These are phyloP conservation scores for Phainopepla nitens DNA, from an alignment of 2,113 vertebrate species.

Conservation along the genomic window DNA sequence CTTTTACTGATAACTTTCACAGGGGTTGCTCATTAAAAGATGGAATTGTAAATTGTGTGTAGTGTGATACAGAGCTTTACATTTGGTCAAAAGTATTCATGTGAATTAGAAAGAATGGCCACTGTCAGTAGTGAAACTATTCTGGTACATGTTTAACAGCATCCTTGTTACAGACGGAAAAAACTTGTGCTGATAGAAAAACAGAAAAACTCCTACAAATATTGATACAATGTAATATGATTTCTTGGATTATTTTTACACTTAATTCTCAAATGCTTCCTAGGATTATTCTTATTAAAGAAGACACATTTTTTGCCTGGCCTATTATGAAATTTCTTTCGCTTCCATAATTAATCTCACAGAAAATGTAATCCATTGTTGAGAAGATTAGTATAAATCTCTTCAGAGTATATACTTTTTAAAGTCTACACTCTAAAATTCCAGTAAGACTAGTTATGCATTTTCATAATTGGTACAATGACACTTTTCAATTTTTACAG, in stretches of 20 bases:
- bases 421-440: background rate
- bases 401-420: background rate
- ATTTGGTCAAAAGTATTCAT: background rate
- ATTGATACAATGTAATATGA: background rate
- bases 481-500: background rate
- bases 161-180: background rate
- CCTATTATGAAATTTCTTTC: background rate
- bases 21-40: background rate
- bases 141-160: background rate
- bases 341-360: background rate
- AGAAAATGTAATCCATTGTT: background rate
- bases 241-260: background rate
- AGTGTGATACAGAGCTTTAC: background rate
- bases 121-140: background rate
- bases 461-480: background rate
- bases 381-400: background rate
- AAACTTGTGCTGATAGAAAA: background rate
- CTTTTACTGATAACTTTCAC: background rate
- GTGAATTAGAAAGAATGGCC: background rate
- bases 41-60: fast-evolving
- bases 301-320: background rate
- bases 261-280: background rate
- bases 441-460: background rate
- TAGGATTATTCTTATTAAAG: background rate
- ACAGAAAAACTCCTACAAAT: background rate